Percentiles rank a stretch among this genome's conserved stretches.
Conservation (phyloP, 2,797 vertebrate genomes). For the Microtus obscurus region DNA sequence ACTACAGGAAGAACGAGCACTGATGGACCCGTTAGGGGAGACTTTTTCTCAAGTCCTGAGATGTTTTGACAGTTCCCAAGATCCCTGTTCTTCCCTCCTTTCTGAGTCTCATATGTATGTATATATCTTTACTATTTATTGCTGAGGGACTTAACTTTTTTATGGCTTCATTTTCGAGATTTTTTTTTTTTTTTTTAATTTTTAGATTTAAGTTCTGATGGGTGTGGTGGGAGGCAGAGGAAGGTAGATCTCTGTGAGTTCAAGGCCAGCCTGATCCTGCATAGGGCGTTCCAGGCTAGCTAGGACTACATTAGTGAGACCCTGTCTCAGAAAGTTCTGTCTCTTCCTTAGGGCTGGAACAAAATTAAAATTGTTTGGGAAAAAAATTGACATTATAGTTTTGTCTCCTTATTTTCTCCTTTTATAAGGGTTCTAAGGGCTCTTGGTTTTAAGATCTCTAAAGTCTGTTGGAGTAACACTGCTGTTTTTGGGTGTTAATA, state of each 20-base stretch:
- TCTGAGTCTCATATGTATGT: slow-evolving; percentile 73
- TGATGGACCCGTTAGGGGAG: background rate
- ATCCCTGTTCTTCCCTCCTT: slow-evolving; percentile 63
- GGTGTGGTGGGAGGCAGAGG: background rate
- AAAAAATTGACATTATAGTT: slow-evolving; percentile 42
- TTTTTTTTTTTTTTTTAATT: slow-evolving; percentile 56
- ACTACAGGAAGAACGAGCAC: slow-evolving; percentile 54
- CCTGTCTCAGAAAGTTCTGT: background rate
- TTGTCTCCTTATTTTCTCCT: slow-evolving; percentile 64
- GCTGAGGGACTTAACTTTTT: slow-evolving; percentile 65
- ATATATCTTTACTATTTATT: slow-evolving; percentile 84
- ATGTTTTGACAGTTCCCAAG: background rate
- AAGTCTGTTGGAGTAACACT: background rate
- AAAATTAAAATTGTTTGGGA: slow-evolving; percentile 82
- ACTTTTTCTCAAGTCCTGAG: background rate
- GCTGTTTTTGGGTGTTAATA: background rate
- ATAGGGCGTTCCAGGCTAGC: background rate
- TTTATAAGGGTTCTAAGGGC: background rate
- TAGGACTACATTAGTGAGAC: background rate
- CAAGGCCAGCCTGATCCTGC: background rate
- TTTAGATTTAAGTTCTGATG: slow-evolving; percentile 59
- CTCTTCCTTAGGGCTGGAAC: slow-evolving; percentile 52
- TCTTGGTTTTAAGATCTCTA: slow-evolving; percentile 56
- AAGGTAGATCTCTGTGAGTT: background rate
- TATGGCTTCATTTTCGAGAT: slow-evolving; percentile 67